Conservation (phyloP, 2,797 vertebrate species). For the Sebastes nivosus region DNA sequence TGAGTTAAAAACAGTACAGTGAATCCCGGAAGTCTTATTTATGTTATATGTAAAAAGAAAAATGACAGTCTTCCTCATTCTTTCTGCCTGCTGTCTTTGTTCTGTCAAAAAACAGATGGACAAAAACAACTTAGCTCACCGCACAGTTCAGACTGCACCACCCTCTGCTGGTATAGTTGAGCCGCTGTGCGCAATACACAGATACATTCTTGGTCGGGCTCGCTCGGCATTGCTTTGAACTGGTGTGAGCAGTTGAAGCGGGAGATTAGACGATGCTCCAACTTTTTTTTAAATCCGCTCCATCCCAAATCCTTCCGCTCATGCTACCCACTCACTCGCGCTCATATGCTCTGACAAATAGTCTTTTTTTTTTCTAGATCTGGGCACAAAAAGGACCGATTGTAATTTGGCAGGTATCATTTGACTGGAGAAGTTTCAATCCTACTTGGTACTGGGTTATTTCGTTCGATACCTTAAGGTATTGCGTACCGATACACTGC, state of each 20-base stretch:
- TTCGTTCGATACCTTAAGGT: too few relatives aligned
- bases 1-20: neutral
- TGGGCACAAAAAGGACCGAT: too few relatives aligned
- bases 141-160: neutral
- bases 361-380: neutral
- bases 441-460: rapidly evolving
- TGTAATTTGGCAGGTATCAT: too few relatives aligned
- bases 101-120: slow-evolving; percentile 43
- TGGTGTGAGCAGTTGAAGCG: too few relatives aligned
- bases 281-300: neutral
- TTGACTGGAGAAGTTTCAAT: too few relatives aligned
- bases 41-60: neutral
- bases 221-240: too few relatives aligned
- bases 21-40: neutral
- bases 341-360: neutral
- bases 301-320: neutral
- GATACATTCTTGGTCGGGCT: too few relatives aligned
- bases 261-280: too few relatives aligned
- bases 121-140: neutral
- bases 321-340: too few relatives aligned
- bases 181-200: too few relatives aligned
- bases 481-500: too few relatives aligned
- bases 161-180: neutral
- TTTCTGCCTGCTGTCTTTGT: slow-evolving; percentile 61
- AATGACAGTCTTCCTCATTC: neutral